phyloP scores from a whole-genome alignment of 1,140 invertebrate species.

The Drosophila arizonae region DNA sequence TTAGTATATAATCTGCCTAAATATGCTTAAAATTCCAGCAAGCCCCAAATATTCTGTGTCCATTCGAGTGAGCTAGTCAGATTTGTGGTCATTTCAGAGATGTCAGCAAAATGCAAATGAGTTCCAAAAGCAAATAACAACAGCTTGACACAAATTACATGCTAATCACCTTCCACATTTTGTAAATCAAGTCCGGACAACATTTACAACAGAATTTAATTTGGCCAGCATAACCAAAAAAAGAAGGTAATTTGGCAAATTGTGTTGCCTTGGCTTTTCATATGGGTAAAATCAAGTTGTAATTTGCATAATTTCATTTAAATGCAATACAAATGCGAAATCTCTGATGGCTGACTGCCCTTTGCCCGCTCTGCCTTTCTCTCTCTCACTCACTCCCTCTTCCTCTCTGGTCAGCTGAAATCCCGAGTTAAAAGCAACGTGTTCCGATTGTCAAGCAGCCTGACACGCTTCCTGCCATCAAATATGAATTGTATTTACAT shows the following conservation, averaged over 20 bases:
- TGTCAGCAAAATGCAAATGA: conserved; percentile 7
- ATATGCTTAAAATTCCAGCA: too few species aligned
- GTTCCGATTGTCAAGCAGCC: conserved; percentile 42
- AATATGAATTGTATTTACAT: conserved; percentile 47
- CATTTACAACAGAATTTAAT: conserved; percentile 4
- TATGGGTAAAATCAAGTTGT: conserved; percentile 48
- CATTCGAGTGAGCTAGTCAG: too few species aligned
- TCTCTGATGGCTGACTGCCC: conserved; percentile 26
- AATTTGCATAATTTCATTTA: conserved; percentile 72
- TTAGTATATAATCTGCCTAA: too few species aligned
- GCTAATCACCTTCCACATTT: conserved; percentile 24
- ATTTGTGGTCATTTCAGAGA: too few species aligned
- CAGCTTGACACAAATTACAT: conserved; percentile 19
- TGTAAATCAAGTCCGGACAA: conserved; percentile 7
- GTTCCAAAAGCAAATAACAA: conserved; percentile 2
- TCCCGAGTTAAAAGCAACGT: conserved; percentile 19
- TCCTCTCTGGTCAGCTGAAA: neutral
- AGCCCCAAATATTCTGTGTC: too few species aligned
- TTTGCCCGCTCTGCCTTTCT: neutral
- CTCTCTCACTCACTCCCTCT: neutral
- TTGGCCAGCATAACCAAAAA: neutral
- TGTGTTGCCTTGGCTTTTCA: conserved; percentile 9
- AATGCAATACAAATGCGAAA: conserved; percentile 54
- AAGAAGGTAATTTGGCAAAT: conserved; percentile 24
- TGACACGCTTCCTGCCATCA: conserved; percentile 37